These are phyloP conservation scores for Pseudois nayaur DNA, from an alignment of 2,113 vertebrate genomes.

Conservation along the genomic window DNA sequence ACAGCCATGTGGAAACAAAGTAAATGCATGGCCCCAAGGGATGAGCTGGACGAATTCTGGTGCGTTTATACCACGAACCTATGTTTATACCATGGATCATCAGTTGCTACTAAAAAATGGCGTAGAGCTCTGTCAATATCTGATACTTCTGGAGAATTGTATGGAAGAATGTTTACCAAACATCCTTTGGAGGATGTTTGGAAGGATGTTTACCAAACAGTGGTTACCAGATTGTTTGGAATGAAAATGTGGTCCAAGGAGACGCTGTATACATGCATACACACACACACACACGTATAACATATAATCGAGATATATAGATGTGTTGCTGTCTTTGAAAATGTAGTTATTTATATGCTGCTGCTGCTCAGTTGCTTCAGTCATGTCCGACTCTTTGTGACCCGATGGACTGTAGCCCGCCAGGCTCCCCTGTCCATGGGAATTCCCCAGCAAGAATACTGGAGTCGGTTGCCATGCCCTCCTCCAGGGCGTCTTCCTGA, in stretches of 20 bases:
- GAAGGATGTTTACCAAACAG: background rate
- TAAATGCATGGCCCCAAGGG: background rate
- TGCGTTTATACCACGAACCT: background rate
- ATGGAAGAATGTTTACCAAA: background rate
- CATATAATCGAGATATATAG: background rate
- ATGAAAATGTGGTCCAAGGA: background rate
- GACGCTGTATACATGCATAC: background rate
- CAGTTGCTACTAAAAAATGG: background rate
- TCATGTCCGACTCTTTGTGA: background rate
- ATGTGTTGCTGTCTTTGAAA: no score
- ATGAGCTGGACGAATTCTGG: background rate
- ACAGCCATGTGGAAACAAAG: background rate
- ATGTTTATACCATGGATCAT: background rate
- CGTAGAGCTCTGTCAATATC: background rate
- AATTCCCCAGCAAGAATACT: background rate
- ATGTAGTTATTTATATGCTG: background rate
- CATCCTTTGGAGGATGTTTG: background rate
- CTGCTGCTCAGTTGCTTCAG: background rate
- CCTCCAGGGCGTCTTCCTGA: background rate
- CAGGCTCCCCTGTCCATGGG: background rate
- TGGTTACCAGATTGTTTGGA: background rate
- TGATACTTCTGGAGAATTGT: no score
- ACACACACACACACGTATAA: background rate
- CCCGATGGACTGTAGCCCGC: fast-evolving
- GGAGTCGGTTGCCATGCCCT: background rate